Conservation (phyloP, 2,888 invertebrate species). For the Venusia cambrica region DNA sequence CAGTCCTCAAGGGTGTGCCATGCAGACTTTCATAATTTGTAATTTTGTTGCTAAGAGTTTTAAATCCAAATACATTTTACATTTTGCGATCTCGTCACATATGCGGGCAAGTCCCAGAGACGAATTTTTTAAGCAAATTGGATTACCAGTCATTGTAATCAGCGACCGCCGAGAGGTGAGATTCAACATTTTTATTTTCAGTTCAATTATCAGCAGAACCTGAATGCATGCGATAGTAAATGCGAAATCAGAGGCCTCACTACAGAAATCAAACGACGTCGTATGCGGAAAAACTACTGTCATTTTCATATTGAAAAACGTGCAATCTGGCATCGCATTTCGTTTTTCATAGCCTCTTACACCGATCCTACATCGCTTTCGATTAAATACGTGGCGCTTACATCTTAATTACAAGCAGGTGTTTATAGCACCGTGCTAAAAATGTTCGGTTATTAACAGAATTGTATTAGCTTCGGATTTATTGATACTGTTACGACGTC, state of each 20-base stretch:
- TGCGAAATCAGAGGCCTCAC: slow-evolving; percentile 4
- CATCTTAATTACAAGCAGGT: slow-evolving; percentile 34
- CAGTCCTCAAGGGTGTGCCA: slow-evolving; percentile 21
- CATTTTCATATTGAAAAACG: too few species aligned
- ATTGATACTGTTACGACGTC: slow-evolving; percentile 37
- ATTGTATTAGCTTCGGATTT: slow-evolving; percentile 33
- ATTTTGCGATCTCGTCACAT: slow-evolving; percentile 29
- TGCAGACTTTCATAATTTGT: slow-evolving; percentile 25
- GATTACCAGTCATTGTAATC: slow-evolving; percentile 27
- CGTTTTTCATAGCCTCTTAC: too few species aligned
- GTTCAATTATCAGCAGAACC: slow-evolving; percentile 39
- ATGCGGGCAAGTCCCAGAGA: slow-evolving; percentile 25
- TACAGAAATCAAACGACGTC: too few species aligned
- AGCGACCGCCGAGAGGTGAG: slow-evolving; percentile 32
- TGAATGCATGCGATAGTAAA: slow-evolving; percentile 8
- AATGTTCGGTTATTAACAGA: slow-evolving; percentile 29
- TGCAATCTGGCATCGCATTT: too few species aligned
- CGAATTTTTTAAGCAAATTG: slow-evolving; percentile 27
- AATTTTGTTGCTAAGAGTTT: slow-evolving; percentile 25
- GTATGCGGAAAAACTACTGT: too few species aligned
- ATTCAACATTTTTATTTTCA: slow-evolving; percentile 35
- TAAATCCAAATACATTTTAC: slow-evolving; percentile 29
- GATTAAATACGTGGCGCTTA: too few species aligned
- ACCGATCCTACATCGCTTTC: too few species aligned
- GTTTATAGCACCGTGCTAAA: slow-evolving; percentile 31